Conservation (phyloP, 2,113 vertebrate genomes). For the Oncorhynchus gorbuscha region DNA sequence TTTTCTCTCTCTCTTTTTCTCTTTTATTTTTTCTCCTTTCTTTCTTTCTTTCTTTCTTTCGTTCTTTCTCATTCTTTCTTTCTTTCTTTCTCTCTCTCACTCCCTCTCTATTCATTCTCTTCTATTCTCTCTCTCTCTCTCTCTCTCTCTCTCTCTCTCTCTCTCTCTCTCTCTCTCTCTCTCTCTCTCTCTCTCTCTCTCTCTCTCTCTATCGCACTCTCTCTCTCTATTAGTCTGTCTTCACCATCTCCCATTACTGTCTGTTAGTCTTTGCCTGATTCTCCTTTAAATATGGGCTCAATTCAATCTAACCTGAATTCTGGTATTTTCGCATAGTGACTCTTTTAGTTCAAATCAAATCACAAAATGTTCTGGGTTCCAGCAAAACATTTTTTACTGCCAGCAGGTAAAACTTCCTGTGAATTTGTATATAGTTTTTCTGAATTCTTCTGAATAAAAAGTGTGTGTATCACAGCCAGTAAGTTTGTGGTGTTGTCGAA, state of each 20-base stretch:
- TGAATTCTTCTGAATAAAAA: too few relatives aligned
- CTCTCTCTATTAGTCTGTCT: neutral
- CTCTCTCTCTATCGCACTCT: neutral
- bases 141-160: neutral
- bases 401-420: too few relatives aligned
- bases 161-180: neutral
- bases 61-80: conserved; percentile 1
- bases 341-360: too few relatives aligned
- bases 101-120: neutral
- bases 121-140: neutral
- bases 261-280: conserved; percentile 1
- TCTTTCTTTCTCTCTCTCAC: conserved; percentile 1
- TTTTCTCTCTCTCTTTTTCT: neutral
- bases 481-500: too few relatives aligned
- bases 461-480: too few relatives aligned
- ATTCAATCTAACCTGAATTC: too few relatives aligned
- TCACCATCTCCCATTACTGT: neutral
- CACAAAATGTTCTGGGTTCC: too few relatives aligned
- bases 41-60: neutral
- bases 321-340: too few relatives aligned
- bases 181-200: neutral
- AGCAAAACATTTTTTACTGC: too few relatives aligned
- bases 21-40: neutral
- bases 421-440: too few relatives aligned
- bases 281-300: too few relatives aligned